Conservation (phyloP, 2,888 invertebrate species). For the Rotaria macrura region DNA sequence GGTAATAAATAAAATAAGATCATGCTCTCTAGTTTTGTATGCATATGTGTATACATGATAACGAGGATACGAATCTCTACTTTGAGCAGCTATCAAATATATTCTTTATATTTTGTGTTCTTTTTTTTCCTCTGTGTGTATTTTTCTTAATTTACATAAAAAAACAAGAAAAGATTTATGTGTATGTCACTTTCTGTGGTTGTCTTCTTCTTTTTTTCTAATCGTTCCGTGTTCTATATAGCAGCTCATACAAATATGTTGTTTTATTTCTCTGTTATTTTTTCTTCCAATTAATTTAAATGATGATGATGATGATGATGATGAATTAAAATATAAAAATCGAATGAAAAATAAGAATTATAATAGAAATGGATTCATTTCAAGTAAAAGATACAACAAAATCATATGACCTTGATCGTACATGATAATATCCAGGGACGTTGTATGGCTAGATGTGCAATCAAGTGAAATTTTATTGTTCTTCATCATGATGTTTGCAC, state of each 20-base stretch:
- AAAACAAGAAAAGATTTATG: neutral
- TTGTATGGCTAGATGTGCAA: too few relatives aligned
- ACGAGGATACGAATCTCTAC: neutral
- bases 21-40: neutral
- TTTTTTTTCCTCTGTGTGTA: neutral
- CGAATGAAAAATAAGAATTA: neutral
- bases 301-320: constrained; percentile 5
- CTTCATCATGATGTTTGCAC: neutral
- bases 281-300: neutral
- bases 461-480: neutral
- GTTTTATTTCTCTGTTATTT: constrained; percentile 12
- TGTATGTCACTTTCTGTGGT: neutral
- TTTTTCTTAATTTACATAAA: neutral
- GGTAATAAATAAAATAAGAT: neutral
- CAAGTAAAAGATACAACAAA: too few relatives aligned
- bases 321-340: neutral
- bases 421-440: neutral
- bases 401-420: neutral
- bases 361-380: too few relatives aligned
- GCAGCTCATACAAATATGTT: constrained; percentile 6
- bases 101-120: neutral
- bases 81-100: neutral
- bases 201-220: neutral
- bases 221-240: neutral
- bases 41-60: neutral